Evolutionary conservation across 2,113 vertebrate species (phyloP), one percentile per base, ranked within the genome.

Genomic region (Erythrocercus mccallii): DNA sequence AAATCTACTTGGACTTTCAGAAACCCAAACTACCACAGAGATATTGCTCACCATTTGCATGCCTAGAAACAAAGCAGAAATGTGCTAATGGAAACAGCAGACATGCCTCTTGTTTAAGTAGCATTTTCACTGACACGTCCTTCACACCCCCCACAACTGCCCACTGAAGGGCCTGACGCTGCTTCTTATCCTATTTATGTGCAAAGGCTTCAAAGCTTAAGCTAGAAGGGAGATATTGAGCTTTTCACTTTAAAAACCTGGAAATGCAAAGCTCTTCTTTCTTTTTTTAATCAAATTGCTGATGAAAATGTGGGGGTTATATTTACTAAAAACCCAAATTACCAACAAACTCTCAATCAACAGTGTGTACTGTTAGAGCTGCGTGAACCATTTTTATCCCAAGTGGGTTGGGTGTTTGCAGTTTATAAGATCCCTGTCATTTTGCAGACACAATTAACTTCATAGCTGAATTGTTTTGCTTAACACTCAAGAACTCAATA

Each of bases 371-470:
- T 81, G 60, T 65, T 86, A 66, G 56, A 81, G 50, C 53, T 68
- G 48, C 73, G 42, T 37, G 31, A 92, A 93, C 84, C 68, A 88
- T 77, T 76, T 84, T 94, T 95, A 91, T 66, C 83, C 51, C 0
- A 0, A 92, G 94, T 90, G 86, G 91, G 79, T 37, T 87, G 60
- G 53, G 81, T 91, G 88, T 91, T 93, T 91, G 86, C 82, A 64
- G 81, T 90, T 94, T 86, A 53, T 89, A 76, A 89, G 73, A 81
- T 81, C 89, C 78, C 79, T 96, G 85, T 90, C 92, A 68, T 79
- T 94, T 88, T 82, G 44, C 76, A 95, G 87, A 90, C 72, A 92
- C 88, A 86, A 94, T 92, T 94, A 90, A 90, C 85, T 92, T 88
- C 6, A 7, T 77, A 70, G 31, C 56, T 68, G 24, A 24, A 93